Evolutionary conservation across 1,140 invertebrate species (phyloP), one percentile per base, ranked within the genome.

Genomic region (Leptestheria dahalacensis): DNA sequence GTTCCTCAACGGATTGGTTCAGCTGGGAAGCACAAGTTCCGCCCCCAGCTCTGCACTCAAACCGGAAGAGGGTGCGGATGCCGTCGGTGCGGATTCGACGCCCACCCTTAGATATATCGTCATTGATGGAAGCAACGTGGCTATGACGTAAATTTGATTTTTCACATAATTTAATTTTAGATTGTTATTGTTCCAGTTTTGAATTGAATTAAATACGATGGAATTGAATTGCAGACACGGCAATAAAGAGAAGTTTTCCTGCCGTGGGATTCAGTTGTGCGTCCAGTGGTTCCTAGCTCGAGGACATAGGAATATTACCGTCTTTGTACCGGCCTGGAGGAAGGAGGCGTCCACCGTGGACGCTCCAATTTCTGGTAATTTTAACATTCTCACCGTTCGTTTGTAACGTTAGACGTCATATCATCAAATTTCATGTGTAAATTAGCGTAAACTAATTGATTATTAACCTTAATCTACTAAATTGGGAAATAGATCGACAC

Each of bases 41-140:
- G n/a, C 11, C 52, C 9, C 41, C 6, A 6, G 6, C 33, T 6
- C 15, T 15, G 15, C 15, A 41, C 6, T 15, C 33, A 41, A 41
- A 41, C 33, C 6, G 6, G 33, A 41, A 41, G 33, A 41, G 15
- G 33, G 6, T 41, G 6, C 33, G 6, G 33, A 15, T 9, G 6
- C 33, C 33, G 33, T 41, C 6, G 15, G 6, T 9, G 33, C 15
- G 6, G 33, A 41, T 41, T 15, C 33, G 6, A 41, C 33, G 6
- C 33, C 33, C 15, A 15, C 15, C 10, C 72, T 95, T 23, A 74
- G 91, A 48, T 85, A 86, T 33, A 86, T 97, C 62, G 91, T 97
- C 46, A 91, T 97, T 57, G 94, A 98, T 76, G 94, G 94, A 61
- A 94, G 91, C 70, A 98, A 98, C 73, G 90, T 98, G 25, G 94